A percentile compares a stretch with the other conserved stretches of the same genome.
Evolutionary conservation across 2,797 vertebrate genomes (phyloP).

Genomic region (Dermochelys coriacea): DNA sequence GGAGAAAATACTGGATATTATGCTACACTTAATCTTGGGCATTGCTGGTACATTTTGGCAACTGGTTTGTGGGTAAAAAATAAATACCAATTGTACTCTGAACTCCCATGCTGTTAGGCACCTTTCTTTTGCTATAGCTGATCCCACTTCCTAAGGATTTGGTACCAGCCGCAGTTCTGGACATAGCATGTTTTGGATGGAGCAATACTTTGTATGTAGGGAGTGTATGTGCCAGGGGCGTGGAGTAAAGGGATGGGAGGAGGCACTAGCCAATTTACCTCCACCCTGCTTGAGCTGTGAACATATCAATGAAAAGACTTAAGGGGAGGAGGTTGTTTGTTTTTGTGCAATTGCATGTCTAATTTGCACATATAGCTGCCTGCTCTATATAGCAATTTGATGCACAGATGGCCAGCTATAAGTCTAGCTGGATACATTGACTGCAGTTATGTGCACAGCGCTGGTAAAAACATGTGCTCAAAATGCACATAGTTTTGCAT

Average conservation of each 20-base stretch:
- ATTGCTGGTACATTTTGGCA: background rate
- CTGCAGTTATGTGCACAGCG: background rate
- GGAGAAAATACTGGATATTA: background rate
- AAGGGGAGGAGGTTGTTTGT: background rate
- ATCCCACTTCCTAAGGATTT: accelerated
- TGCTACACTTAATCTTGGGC: conserved; percentile 17
- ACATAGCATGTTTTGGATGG: background rate
- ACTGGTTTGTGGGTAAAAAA: background rate
- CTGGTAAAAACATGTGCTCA: background rate
- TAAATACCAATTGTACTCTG: background rate
- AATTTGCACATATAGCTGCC: background rate
- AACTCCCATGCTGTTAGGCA: background rate
- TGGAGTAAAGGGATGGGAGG: accelerated
- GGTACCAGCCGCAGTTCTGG: background rate
- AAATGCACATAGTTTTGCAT: background rate
- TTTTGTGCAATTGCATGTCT: background rate
- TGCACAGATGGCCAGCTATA: background rate
- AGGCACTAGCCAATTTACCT: accelerated
- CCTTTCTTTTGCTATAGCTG: background rate
- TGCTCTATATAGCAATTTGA: background rate
- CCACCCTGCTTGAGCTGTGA: background rate
- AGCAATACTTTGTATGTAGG: accelerated
- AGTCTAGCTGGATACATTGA: background rate
- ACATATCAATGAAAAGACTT: accelerated
- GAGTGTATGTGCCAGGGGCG: background rate